Evolutionary conservation across 2,888 invertebrate species (phyloP).

Genomic region (Seladonia tumulorum): DNA sequence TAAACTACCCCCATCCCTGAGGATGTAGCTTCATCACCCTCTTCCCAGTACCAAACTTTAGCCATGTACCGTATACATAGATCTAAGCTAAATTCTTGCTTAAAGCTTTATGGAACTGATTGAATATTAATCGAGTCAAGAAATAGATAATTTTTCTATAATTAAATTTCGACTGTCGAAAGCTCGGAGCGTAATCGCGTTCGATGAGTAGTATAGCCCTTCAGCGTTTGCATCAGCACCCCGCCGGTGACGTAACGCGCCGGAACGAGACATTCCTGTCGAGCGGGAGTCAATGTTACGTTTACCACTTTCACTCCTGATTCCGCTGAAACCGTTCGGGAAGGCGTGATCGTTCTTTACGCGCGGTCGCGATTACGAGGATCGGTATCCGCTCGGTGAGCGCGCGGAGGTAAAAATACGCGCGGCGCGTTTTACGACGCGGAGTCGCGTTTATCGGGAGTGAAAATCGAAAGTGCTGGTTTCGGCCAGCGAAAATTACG

Average conservation of each 20-base stretch:
- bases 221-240: neutral
- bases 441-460: constrained; percentile 7
- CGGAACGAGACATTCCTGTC: neutral
- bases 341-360: neutral
- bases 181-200: neutral
- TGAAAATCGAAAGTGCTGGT: constrained; percentile 15
- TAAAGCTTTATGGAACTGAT: neutral
- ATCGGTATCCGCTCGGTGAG: neutral
- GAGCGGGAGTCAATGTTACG: constrained; percentile 14
- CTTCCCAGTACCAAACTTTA: too few relatives aligned
- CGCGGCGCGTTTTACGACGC: constrained; percentile 20
- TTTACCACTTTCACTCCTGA: constrained; percentile 47
- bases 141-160: neutral
- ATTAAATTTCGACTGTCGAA: neutral
- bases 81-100: too few relatives aligned
- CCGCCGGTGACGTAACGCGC: neutral
- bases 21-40: neutral
- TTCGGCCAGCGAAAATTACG: neutral
- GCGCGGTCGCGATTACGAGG: neutral
- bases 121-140: too few relatives aligned
- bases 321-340: constrained; percentile 21
- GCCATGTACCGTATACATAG: too few relatives aligned
- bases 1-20: neutral
- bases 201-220: neutral
- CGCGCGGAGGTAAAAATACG: constrained; percentile 8